phyloP scores from a whole-genome alignment of 2,113 vertebrate species.

The Anas platyrhynchos region DNA sequence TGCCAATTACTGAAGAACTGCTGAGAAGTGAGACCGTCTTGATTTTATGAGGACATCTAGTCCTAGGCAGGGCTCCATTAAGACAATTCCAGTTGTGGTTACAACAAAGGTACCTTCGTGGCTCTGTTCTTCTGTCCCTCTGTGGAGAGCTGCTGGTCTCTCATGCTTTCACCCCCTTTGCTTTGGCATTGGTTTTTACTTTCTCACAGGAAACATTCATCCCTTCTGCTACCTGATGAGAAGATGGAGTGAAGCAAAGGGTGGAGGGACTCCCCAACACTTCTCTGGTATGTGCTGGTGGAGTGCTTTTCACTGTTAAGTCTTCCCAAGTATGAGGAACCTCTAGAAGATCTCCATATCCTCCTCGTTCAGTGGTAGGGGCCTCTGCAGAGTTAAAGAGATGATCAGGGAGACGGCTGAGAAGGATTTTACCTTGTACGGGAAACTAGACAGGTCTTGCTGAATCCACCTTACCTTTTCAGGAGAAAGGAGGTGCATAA shows the following conservation, averaged over 20 bases:
- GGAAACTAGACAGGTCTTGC: not conserved
- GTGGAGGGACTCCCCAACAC: not conserved
- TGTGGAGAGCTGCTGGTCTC: not conserved
- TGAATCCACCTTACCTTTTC: not conserved
- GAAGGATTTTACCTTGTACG: not conserved
- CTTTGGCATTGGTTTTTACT: fast-evolving
- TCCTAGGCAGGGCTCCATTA: not conserved
- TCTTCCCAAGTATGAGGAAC: not conserved
- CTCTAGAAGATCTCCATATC: not conserved
- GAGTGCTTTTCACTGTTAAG: not conserved
- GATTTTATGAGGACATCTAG: not conserved
- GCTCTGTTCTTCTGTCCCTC: not conserved
- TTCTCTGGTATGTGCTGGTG: not conserved
- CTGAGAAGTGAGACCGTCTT: not conserved
- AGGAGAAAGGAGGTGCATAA: not conserved
- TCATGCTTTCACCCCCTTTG: not conserved
- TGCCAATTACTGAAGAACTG: not conserved
- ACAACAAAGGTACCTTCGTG: not conserved
- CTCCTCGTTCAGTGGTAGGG: not conserved
- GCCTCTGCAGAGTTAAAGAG: not conserved
- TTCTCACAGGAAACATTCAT: not conserved
- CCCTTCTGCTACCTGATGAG: not conserved
- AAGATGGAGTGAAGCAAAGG: not conserved
- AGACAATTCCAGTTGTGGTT: not conserved
- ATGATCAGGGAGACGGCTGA: not conserved